Evolutionary conservation across 2,797 vertebrate genomes (phyloP).

Genomic region (Peromyscus melanophrys): DNA sequence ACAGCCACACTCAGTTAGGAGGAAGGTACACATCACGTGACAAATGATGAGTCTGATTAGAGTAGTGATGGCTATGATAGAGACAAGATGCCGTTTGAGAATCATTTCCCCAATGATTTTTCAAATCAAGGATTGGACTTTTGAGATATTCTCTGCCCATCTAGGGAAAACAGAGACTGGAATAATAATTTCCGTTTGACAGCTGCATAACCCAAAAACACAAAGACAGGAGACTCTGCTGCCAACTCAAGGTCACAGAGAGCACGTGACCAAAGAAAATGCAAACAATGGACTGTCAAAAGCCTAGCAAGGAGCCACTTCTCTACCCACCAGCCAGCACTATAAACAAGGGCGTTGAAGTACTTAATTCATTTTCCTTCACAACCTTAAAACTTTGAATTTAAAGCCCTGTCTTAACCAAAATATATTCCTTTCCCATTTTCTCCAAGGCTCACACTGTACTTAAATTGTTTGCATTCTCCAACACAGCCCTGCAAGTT

Average conservation of each 20-base stretch:
- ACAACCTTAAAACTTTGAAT: conserved; percentile 57
- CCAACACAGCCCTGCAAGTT: not conserved
- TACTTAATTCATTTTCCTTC: conserved; percentile 56
- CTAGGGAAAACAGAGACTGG: not conserved
- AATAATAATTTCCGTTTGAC: conserved; percentile 52
- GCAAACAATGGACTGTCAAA: not conserved
- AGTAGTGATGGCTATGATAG: rapidly evolving
- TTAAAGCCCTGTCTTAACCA: conserved; percentile 51
- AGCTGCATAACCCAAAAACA: conserved; percentile 10
- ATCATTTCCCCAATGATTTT: conserved; percentile 14
- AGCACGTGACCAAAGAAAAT: conserved; percentile 14
- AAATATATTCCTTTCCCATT: conserved; percentile 6
- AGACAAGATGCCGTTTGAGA: not conserved
- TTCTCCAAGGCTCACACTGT: not conserved
- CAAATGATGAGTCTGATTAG: not conserved
- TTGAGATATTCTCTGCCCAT: conserved; percentile 18
- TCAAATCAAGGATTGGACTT: conserved; percentile 48
- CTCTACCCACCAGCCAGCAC: not conserved
- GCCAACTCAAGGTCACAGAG: conserved; percentile 47
- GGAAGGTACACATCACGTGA: rapidly evolving
- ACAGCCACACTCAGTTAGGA: not conserved
- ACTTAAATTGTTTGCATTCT: conserved; percentile 6
- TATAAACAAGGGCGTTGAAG: not conserved
- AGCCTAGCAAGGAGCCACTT: not conserved
- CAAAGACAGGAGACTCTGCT: not conserved